Evolutionary conservation across 2,113 vertebrate genomes (phyloP), one percentile per base, ranked within the genome.

Genomic region (Pluvialis apricaria): DNA sequence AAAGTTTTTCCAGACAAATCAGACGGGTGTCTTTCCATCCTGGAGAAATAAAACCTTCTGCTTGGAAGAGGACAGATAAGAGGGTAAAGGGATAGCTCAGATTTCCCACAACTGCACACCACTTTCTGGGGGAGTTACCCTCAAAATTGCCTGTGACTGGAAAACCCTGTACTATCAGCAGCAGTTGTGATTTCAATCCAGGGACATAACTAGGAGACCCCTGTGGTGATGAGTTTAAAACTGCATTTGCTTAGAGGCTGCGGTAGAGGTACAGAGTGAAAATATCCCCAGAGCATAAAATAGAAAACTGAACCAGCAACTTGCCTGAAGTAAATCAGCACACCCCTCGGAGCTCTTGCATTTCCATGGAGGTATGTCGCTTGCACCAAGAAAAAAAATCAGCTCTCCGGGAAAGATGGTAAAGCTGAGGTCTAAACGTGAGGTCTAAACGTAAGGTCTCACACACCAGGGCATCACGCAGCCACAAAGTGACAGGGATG

Each of bases 1-100:
- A 93, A 65, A 86, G 94, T 94, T 98, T 97, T 97, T 95, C 88
- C 86, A 93, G 96, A 95, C 92, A 86, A 93, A 75, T 94, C 92
- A 97, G 91, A 96, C 51, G 31, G 38, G 88, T 89, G 87, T 96
- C 94, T 91, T 92, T 91, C 86, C 88, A 94, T 91, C 93, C 86
- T 76, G 58, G 82, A 97, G 96, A 97, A 97, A 97, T 91, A 94
- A 96, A 95, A 65, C 68, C 72, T 20, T 90, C 94, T 12, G 9
- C 86, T 93, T 93, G 82, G 62, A 84, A 96, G 91, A 96, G 68
- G 65, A 92, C 78, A 80, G 94, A 84, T 92, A 87, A 96, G 93
- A 72, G 8, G 38, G 54, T 71, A 89, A 97, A 84, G 55, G 40
- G 61, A 21, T 65, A 62, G 86, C 65, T 85, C 57, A 51, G 32